Evolutionary conservation across 2,888 invertebrate genomes (phyloP).

Genomic region (Sericinus montela): DNA sequence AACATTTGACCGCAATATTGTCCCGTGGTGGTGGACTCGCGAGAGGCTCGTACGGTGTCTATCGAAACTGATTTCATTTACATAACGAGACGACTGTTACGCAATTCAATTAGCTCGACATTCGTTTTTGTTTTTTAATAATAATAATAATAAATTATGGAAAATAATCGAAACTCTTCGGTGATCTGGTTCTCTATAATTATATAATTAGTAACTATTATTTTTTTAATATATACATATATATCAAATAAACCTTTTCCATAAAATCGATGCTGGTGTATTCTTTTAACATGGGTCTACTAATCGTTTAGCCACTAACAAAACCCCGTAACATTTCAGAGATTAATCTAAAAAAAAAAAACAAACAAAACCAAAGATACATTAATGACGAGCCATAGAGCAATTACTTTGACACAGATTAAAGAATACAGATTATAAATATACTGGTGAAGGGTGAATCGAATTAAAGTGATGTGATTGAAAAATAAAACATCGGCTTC

Average conservation of each 20-base stretch:
- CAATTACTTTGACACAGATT: slow-evolving; percentile 17
- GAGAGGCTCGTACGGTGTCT: slow-evolving; percentile 25
- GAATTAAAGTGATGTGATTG: slow-evolving; percentile 24
- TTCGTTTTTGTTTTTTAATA: slow-evolving; percentile 12
- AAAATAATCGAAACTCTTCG: slow-evolving; percentile 44
- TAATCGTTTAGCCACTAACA: slow-evolving; percentile 71
- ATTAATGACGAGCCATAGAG: slow-evolving; percentile 34
- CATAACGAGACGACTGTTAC: neutral
- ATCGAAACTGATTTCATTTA: slow-evolving; percentile 1
- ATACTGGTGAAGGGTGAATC: slow-evolving; percentile 55
- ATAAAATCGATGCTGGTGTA: slow-evolving; percentile 76
- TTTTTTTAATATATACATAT: too few relatives aligned
- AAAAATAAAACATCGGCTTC: slow-evolving; percentile 44
- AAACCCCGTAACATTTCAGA: slow-evolving; percentile 36
- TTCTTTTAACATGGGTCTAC: slow-evolving; percentile 78
- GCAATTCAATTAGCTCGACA: slow-evolving; percentile 10
- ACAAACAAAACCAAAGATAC: too few relatives aligned
- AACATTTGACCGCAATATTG: slow-evolving; percentile 56
- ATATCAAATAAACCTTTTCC: slow-evolving; percentile 76
- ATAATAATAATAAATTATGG: slow-evolving; percentile 19
- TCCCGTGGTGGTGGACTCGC: slow-evolving; percentile 55
- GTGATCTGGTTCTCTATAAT: slow-evolving; percentile 70
- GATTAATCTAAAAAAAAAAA: slow-evolving; percentile 24
- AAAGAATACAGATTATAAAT: slow-evolving; percentile 30
- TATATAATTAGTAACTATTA: slow-evolving; percentile 58